Percentiles rank a stretch among this genome's conserved stretches.
phyloP scores from a whole-genome alignment of 2,113 vertebrate species.

The Dromaius novaehollandiae region DNA sequence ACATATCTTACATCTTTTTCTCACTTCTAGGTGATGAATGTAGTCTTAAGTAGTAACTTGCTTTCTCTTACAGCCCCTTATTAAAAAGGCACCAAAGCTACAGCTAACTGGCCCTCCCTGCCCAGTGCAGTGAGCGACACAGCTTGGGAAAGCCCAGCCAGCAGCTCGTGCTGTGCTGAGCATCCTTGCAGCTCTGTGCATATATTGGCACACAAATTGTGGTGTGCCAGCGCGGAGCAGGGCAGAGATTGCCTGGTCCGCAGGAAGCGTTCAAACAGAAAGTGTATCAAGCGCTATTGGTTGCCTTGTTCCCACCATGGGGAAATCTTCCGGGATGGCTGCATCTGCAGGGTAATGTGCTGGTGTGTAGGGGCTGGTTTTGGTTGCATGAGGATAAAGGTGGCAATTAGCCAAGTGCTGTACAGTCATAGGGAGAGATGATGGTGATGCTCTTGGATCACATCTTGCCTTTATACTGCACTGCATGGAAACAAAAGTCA shows the following conservation, averaged over 20 bases:
- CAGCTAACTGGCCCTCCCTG: background rate
- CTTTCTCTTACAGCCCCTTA: background rate
- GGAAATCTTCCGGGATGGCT: background rate
- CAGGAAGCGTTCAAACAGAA: background rate
- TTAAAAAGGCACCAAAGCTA: background rate
- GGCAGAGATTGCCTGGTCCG: background rate
- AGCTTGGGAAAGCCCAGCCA: background rate
- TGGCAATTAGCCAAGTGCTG: background rate
- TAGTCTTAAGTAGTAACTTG: background rate
- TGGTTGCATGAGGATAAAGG: background rate
- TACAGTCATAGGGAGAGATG: background rate
- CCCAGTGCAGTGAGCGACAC: background rate
- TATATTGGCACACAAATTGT: background rate
- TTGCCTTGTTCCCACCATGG: background rate
- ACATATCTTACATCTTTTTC: background rate
- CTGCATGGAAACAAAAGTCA: background rate
- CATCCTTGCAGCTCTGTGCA: background rate
- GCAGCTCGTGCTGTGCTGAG: background rate
- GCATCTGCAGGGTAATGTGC: background rate
- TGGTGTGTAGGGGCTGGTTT: background rate
- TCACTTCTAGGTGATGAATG: background rate
- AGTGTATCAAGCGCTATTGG: background rate
- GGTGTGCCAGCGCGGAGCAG: background rate
- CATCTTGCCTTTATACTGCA: background rate
- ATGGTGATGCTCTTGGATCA: background rate